Conservation (phyloP, 2,888 invertebrate genomes). For the Sesia bembeciformis region DNA sequence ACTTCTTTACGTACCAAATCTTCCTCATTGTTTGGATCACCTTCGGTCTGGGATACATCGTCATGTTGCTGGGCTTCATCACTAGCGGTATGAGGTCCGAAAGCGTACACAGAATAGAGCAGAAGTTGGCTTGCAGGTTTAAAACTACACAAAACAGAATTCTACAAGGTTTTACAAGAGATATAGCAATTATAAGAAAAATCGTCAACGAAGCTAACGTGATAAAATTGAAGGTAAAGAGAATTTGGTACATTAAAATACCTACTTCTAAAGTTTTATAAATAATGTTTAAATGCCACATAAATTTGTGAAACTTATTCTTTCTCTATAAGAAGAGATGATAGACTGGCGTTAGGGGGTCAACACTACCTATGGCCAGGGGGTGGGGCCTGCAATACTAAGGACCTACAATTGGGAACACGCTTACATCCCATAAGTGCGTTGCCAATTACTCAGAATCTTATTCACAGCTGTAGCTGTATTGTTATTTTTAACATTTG, state of each 20-base stretch:
- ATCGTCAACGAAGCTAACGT: slow-evolving; percentile 88
- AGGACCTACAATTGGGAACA: too few relatives aligned
- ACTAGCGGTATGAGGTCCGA: slow-evolving; percentile 85
- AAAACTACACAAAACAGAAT: slow-evolving; percentile 86
- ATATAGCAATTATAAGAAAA: slow-evolving; percentile 81
- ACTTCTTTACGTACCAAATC: slow-evolving; percentile 83
- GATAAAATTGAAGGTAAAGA: slow-evolving; percentile 83
- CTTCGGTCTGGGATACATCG: slow-evolving; percentile 91
- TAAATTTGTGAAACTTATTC: background rate
- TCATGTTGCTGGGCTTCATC: slow-evolving; percentile 92
- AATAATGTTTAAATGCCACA: background rate
- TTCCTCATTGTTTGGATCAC: slow-evolving; percentile 92
- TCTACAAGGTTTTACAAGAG: slow-evolving; percentile 83
- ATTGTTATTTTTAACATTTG: too few relatives aligned
- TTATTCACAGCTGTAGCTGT: too few relatives aligned
- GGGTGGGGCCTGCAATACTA: too few relatives aligned
- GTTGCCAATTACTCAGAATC: too few relatives aligned
- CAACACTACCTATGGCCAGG: too few relatives aligned
- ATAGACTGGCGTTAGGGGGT: too few relatives aligned
- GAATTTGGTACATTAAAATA: background rate
- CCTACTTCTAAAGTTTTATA: background rate
- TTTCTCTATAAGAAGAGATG: too few relatives aligned
- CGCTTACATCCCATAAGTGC: too few relatives aligned
- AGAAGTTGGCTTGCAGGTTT: slow-evolving; percentile 83
- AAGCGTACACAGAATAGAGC: slow-evolving; percentile 81